Percentiles rank a stretch among this genome's conserved stretches.
Evolutionary conservation across 2,888 invertebrate species (phyloP).

Genomic region (Norana najaformis): DNA sequence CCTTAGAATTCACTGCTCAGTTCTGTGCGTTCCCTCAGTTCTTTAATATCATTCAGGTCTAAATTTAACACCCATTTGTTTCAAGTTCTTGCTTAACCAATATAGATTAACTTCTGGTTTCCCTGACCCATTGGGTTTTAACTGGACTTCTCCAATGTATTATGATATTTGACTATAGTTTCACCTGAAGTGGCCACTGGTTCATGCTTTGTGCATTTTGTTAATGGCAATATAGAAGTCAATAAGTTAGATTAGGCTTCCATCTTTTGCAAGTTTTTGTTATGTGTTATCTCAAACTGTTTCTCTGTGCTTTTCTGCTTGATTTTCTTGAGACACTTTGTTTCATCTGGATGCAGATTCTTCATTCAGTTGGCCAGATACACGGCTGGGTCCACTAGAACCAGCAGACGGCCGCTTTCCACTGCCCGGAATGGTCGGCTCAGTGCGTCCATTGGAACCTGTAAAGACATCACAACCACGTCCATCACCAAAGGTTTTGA

Average conservation of each 20-base stretch:
- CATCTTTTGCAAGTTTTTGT: background rate
- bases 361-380: slow-evolving; percentile 49
- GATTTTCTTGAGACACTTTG: background rate
- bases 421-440: slow-evolving; percentile 53
- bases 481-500: background rate
- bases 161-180: too few species aligned
- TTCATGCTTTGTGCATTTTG: background rate
- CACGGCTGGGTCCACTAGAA: slow-evolving; percentile 52
- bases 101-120: too few species aligned
- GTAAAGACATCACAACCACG: background rate
- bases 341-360: slow-evolving; percentile 19
- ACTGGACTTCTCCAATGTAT: too few species aligned
- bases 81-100: too few species aligned
- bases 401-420: slow-evolving; percentile 53
- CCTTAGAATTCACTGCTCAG: too few species aligned
- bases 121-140: too few species aligned
- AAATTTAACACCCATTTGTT: too few species aligned
- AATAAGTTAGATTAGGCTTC: background rate
- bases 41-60: too few species aligned
- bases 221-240: background rate
- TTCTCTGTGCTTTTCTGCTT: background rate
- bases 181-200: too few species aligned
- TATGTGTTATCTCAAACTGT: background rate
- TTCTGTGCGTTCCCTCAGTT: too few species aligned
- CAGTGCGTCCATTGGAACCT: slow-evolving; percentile 14